Base-by-base conservation (phyloP, 64 coral and sea anemone genomes). In the Catalaphyllia jardinei region DNA sequence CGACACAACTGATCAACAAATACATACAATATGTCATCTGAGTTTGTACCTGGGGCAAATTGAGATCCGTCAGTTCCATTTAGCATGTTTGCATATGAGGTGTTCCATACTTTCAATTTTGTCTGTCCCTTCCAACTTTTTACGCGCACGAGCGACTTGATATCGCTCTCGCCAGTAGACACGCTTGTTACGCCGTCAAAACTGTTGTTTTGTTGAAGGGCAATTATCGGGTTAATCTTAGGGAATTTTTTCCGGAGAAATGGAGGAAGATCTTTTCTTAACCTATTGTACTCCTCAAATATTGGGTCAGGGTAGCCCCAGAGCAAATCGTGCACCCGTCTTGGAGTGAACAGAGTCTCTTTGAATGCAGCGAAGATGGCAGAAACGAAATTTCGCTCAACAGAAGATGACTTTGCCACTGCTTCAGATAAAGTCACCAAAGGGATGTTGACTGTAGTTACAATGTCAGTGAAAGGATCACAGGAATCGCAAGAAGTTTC, bases 281-380 rank as follows among this genome's bases (percentile, higher is more conserved):
- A 86, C 52, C 93, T 81, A 57, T 20, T 24, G 87, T 99, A 99
- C 24, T 86, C 67, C 28, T 72, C 4, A 50, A 99, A 87, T 33
- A 99, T 63, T 24, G 97, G 78, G 74, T 99, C 97, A n/a, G 89
- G 50, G 78, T 99, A 99, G 18, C 97, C 97, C 96, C 97, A 99
- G 0, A 99, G 17, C n/a, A 95, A 90, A 54, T 99, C 97, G 17
- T 95, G 35, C 11, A 99, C 97, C 54, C 78, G 88, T 51, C 91
- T 94, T 31, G 72, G 85, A 29, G n/a, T 51, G 24, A 95, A 95
- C 3, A 99, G 31, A 2, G 85, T 79, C 74, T 99, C 94, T 29
- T 80, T 75, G 62, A 93, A 89, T 16, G 20, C 10, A 4, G 31
- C 52, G 61, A 99, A 86, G 18, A 99, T 0, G 9, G 30, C 29